Evolutionary conservation across 2,888 invertebrate species (phyloP), one percentile per base, ranked within the genome.

Genomic region (Acheta domesticus): DNA sequence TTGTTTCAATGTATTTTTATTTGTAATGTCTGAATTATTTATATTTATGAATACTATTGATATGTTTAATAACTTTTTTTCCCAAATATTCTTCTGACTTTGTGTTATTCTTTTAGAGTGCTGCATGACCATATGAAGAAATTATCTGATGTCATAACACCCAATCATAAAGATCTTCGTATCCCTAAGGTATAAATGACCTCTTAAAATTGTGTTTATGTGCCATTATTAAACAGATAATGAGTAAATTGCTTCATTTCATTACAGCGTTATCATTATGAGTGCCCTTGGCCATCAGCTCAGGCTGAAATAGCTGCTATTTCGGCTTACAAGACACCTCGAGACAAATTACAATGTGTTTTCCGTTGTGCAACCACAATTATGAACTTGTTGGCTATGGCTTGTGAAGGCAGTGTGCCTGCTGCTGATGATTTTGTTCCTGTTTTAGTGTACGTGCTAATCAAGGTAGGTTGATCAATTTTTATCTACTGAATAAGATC

Each of bases 391-490:
- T 89, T 99, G 83, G 93, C 94, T 49, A 92, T 98, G 88, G 93
- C 96, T 74, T 93, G 94, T 78, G 92, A 92, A 83, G 89, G 91
- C 76, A 89, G 91, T 77, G 91, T 94, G 36, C 94, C 96, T 48
- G 96, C 98, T 2, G 95, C 96, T 0, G 99, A 99, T 88, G 98
- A 99, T 88, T 92, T 99, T 85, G 94, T 97, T 85, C 99, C 99
- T 1, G 97, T 98, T 48, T 91, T 99, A 82, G 96, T 99, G 82
- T 98, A 94, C 88, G 97, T 99, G 83, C 92, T 99, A 83, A 95
- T 99, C 83, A 96, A 95, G 92, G 96, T 95, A 87, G 86, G 81
- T 78, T 49, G 11, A 8, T 36, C 2, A 48, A 12, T 77, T 78
- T 62, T 62, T 62, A n/a, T 4, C 0, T 62, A 23, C 20, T 20